phyloP scores from a whole-genome alignment of 1,140 invertebrate species.

The Zaprionus gabonicus region DNA sequence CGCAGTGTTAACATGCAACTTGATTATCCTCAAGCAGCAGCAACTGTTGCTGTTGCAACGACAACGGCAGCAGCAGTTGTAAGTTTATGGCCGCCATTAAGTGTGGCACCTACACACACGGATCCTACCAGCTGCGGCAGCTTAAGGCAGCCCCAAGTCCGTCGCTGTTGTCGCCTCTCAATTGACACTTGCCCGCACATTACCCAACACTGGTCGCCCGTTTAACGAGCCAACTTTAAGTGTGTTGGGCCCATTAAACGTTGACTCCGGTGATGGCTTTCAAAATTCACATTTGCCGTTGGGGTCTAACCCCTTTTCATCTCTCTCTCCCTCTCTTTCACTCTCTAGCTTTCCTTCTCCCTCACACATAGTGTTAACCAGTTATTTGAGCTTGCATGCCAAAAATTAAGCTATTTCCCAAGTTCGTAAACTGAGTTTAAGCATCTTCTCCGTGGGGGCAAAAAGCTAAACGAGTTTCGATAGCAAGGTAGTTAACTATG shows the following conservation, averaged over 20 bases:
- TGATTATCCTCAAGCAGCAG: conserved; percentile 66
- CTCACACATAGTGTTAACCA: neutral
- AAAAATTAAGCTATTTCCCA: neutral
- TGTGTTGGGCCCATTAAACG: conserved; percentile 23
- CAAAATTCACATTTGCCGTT: conserved; percentile 3
- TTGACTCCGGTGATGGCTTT: conserved; percentile 10
- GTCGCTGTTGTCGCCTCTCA: conserved; percentile 64
- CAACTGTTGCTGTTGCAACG: conserved; percentile 29
- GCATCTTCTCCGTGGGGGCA: neutral
- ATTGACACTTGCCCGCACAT: conserved; percentile 56
- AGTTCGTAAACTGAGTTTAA: neutral
- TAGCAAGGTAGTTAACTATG: too few species aligned
- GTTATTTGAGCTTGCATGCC: neutral
- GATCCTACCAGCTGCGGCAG: conserved; percentile 14
- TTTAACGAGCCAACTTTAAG: conserved; percentile 37
- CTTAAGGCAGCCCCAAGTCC: conserved; percentile 32
- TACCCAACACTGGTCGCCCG: conserved; percentile 36
- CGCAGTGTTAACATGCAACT: conserved; percentile 77
- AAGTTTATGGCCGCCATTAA: conserved; percentile 75
- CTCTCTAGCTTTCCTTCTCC: neutral
- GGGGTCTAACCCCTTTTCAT: neutral
- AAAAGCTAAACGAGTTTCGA: neutral
- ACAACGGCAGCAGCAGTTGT: conserved; percentile 42
- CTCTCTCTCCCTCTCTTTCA: neutral
- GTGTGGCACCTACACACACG: conserved; percentile 64